Conservation (phyloP, 2,113 vertebrate species). For the Okapia johnstoni region DNA sequence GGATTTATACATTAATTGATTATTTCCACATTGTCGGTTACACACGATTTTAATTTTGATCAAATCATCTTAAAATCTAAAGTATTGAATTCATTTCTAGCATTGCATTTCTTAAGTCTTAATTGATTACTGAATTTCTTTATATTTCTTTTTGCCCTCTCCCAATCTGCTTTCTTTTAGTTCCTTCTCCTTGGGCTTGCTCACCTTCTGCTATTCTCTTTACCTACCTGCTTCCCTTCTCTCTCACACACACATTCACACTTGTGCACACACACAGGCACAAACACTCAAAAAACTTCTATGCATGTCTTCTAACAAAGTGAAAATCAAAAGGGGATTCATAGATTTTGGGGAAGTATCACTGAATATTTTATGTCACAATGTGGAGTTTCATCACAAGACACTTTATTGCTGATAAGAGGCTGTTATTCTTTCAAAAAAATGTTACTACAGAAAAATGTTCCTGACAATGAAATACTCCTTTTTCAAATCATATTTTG, state of each 20-base stretch:
- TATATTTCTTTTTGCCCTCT: not conserved
- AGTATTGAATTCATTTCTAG: not conserved
- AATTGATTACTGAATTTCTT: not conserved
- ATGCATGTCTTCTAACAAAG: not conserved
- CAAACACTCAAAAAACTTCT: not conserved
- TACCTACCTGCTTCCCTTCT: accelerated
- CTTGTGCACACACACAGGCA: not conserved
- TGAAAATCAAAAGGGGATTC: not conserved
- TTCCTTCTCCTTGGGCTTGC: not conserved
- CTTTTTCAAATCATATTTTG: not conserved
- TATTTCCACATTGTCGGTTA: not conserved
- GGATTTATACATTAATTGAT: not conserved
- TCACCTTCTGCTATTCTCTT: not conserved
- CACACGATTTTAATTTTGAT: not conserved
- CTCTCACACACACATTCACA: not conserved
- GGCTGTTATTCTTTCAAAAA: not conserved
- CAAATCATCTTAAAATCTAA: not conserved
- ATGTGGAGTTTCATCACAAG: not conserved
- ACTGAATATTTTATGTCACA: not conserved
- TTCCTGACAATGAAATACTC: not conserved
- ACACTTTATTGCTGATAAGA: not conserved
- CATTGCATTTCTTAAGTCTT: not conserved
- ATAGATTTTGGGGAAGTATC: not conserved
- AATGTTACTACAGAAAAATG: not conserved
- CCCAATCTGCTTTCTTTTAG: not conserved